Base-by-base conservation (phyloP, 92 coral and sea anemone species). In the Porites rus region DNA sequence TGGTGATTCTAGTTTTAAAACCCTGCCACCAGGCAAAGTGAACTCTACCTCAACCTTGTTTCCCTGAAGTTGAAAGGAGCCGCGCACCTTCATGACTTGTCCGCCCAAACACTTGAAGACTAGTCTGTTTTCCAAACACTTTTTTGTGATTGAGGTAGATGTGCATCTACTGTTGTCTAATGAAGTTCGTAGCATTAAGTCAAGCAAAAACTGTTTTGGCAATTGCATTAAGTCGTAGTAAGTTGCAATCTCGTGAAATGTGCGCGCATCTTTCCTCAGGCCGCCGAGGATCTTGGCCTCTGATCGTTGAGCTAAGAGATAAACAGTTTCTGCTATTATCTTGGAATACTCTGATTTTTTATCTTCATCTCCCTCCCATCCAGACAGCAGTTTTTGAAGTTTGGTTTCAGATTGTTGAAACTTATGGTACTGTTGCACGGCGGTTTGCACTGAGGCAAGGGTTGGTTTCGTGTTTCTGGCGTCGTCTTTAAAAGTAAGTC, bases 181-280 rank as follows among this genome's bases (percentile, higher is more conserved):
- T 59, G 75, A 21, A n/a, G 92, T 89, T 16, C 92, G 84, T n/a
- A 72, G 59, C 1, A 89, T 1, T 21, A 89, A 75, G 24, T 81
- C 87, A 9, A 78, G 77, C 56, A 89, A 18, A 18, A 78, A 80
- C n/a, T 54, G 54, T 6, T 52, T 72, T 14, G 85, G 85, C 43
- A 84, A 3, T 54, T 53, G 10, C 51, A 28, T 64, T 21, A 73
- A 38, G 20, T 78, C 86, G 22, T 14, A 43, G 31, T 65, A 65
- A 16, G 7, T 17, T 5, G 63, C 46, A 52, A 84, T 78, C 1
- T 43, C 14, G 8, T 12, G 51, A 54, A 89, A 58, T n/a, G 82
- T 76, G 1, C 25, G 18, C 54, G 81, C 71, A 67, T 84, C 78
- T 53, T 51, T 58, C 9, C 25, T 0, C 10, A 84, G 14, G 11